phyloP scores from a whole-genome alignment of 2,888 invertebrate species.

The Pachliopta kotzebuea region DNA sequence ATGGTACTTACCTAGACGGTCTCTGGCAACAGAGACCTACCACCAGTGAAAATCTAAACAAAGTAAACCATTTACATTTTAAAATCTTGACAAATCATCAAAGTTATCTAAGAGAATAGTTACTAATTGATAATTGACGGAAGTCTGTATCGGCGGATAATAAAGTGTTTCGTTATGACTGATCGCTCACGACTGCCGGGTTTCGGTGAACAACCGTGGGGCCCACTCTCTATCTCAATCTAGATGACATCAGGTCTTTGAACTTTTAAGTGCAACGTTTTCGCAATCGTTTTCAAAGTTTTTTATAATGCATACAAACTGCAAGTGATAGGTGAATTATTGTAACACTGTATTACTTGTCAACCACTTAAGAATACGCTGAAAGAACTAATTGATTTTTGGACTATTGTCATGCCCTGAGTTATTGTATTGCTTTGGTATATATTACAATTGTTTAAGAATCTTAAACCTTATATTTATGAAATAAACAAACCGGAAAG shows the following conservation, averaged over 20 bases:
- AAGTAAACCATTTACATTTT: too few species aligned
- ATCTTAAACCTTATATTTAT: neutral
- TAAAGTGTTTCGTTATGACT: constrained; percentile 40
- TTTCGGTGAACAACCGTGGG: constrained; percentile 33
- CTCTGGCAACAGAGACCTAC: too few species aligned
- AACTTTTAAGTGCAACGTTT: constrained; percentile 22
- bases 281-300: constrained; percentile 4
- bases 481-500: too few species aligned
- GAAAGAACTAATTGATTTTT: neutral
- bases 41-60: too few species aligned
- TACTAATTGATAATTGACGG: constrained; percentile 32
- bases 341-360: too few species aligned
- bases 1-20: too few species aligned
- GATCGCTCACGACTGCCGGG: constrained; percentile 49
- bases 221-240: constrained; percentile 34
- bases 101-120: neutral
- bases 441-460: neutral
- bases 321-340: neutral
- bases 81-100: too few species aligned
- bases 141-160: constrained; percentile 38
- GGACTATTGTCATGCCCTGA: neutral
- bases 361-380: too few species aligned
- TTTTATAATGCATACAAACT: constrained; percentile 6
- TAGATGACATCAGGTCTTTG: constrained; percentile 34
- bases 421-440: neutral